These are phyloP conservation scores for Trididemnum clinides DNA, from an alignment of 23 tunicate species.

Conservation along the genomic window DNA sequence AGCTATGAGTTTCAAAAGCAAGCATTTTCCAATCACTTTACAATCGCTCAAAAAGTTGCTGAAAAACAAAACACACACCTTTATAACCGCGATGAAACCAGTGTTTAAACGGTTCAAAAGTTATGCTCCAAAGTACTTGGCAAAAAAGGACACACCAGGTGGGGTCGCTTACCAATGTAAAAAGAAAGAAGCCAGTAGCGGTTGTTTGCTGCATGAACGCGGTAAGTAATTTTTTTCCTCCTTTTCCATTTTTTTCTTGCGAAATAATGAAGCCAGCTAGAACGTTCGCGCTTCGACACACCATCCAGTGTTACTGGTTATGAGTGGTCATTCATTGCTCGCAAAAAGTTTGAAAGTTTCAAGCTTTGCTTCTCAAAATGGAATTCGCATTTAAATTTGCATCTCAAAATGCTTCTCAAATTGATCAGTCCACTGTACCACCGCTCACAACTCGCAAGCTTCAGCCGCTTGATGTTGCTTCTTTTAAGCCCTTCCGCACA, in stretches of 20 bases:
- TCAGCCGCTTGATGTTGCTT: background rate
- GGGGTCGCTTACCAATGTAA: background rate
- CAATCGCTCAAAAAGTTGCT: background rate
- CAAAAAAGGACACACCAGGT: background rate
- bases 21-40: background rate
- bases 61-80: background rate
- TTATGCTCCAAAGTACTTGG: background rate
- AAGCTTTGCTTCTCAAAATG: background rate
- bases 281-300: background rate
- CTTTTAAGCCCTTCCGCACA: background rate
- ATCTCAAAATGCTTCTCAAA: too few relatives aligned
- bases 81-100: background rate
- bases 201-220: background rate
- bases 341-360: background rate
- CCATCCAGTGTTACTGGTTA: background rate
- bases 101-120: background rate
- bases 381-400: background rate
- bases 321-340: background rate
- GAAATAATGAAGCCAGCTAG: background rate
- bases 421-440: background rate
- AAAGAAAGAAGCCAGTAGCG: background rate
- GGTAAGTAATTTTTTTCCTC: background rate
- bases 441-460: background rate
- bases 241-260: background rate
- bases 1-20: background rate